Base-by-base conservation (phyloP, 2,113 vertebrate genomes). In the Lophochroa leadbeateri region DNA sequence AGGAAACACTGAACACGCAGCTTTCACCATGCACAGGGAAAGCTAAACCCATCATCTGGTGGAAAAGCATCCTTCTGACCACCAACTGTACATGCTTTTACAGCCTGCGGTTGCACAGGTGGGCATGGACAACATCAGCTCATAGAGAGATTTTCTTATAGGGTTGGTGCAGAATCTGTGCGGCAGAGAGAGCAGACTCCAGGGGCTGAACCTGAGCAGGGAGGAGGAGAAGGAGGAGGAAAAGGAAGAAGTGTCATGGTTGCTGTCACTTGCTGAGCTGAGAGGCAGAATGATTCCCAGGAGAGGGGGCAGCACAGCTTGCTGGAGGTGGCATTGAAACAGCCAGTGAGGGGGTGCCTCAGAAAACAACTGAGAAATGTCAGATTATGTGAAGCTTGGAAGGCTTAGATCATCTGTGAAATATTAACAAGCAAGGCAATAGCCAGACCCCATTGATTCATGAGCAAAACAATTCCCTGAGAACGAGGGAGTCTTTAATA, bases 221-320 rank as follows among this genome's bases (percentile, higher is more conserved):
- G 46, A 76, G 69, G 53, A 50, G 50, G 69, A 85, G 46, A 47
- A 72, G 15, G 20, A 86, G 23, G 50, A 87, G 21, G 53, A 57
- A 23, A 49, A 80, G 43, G 81, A 43, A 35, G 60, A 50, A 35
- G 17, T 46, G 55, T 18, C 74, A 64, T 6, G 1, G 77, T 41
- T 87, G 29, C 63, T 86, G 72, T 49, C 91, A 53, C 88, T 78
- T 47, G 53, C 65, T 75, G 69, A 85, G 82, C 82, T 85, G 86
- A 85, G 61, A 85, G 70, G 72, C 80, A 72, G 75, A 1, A 0
- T 63, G 88, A 76, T 16, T 85, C 86, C 79, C 70, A 64, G 55
- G 64, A 74, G 68, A 70, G 80, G 83, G 57, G 86, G 64, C 68
- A 94, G 25, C 84, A 91, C 85, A 92, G 94, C 85, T 96, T 95